A percentile compares a stretch with the other conserved stretches of the same genome.
phyloP scores from a whole-genome alignment of 2,113 vertebrate genomes.

The Chascanopsetta lugubris region DNA sequence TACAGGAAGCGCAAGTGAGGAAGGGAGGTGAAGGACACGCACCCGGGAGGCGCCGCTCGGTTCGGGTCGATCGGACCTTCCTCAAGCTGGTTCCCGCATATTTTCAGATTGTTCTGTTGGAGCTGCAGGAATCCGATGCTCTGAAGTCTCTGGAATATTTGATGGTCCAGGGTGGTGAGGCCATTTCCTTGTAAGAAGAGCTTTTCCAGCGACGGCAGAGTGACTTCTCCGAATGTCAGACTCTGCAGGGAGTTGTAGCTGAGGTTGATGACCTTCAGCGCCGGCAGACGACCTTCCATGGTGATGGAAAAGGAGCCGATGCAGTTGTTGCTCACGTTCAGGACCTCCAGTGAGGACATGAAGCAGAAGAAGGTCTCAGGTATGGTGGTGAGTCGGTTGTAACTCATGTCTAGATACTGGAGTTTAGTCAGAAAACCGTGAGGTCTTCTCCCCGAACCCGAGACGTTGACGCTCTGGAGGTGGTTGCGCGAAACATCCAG shows the following conservation, averaged over 20 bases:
- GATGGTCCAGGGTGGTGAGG: slow-evolving; percentile 76
- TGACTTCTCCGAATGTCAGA: slow-evolving; percentile 72
- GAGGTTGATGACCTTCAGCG: slow-evolving; percentile 83
- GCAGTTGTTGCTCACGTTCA: slow-evolving; percentile 94
- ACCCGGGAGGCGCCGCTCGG: slow-evolving; percentile 55
- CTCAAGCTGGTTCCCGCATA: slow-evolving; percentile 65
- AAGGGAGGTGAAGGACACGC: slow-evolving; percentile 82
- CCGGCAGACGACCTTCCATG: slow-evolving; percentile 62
- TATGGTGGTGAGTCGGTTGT: slow-evolving; percentile 87
- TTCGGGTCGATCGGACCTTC: slow-evolving; percentile 43
- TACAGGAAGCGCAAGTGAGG: slow-evolving; percentile 80
- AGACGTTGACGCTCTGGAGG: slow-evolving; percentile 75
- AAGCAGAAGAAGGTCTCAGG: slow-evolving; percentile 82
- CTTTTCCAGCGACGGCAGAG: slow-evolving; percentile 74
- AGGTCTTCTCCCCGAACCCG: slow-evolving; percentile 52
- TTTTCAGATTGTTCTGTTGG: slow-evolving; percentile 83
- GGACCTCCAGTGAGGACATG: slow-evolving; percentile 82
- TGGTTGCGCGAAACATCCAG: slow-evolving; percentile 91
- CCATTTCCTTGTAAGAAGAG: slow-evolving; percentile 86
- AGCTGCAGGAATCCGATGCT: slow-evolving; percentile 84
- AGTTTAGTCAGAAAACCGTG: slow-evolving; percentile 72
- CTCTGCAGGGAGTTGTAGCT: slow-evolving; percentile 85
- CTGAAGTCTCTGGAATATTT: slow-evolving; percentile 82
- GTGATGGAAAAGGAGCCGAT: slow-evolving; percentile 78
- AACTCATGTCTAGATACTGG: slow-evolving; percentile 89